Evolutionary conservation across 2,113 vertebrate species (phyloP).

Genomic region (Isichthys henryi): DNA sequence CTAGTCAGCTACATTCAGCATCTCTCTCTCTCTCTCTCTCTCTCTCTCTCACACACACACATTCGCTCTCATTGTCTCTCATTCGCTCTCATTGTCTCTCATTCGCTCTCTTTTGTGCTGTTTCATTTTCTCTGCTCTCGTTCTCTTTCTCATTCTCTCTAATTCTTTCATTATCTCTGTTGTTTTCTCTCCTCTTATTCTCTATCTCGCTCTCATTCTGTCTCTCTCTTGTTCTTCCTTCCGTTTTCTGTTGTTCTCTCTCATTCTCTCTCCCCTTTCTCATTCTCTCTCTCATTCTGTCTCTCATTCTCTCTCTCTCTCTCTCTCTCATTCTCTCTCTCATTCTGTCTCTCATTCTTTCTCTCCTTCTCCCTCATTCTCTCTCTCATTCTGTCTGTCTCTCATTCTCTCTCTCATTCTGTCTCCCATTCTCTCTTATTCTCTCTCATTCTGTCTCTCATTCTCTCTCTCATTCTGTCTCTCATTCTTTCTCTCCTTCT

Average conservation of each 20-base stretch:
- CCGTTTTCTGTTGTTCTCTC: background rate
- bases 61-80: background rate
- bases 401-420: too few species aligned
- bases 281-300: background rate
- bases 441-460: background rate
- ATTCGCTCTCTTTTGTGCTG: too few species aligned
- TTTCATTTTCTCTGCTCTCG: background rate
- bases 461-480: background rate
- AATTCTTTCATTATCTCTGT: too few species aligned
- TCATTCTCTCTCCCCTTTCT: background rate
- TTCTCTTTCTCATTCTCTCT: too few species aligned
- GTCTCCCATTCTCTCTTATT: too few species aligned
- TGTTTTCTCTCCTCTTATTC: too few species aligned
- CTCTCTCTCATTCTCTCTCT: background rate
- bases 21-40: background rate
- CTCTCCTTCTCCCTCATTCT: background rate
- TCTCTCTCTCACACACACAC: background rate
- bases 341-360: background rate
- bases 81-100: background rate
- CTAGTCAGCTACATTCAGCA: background rate
- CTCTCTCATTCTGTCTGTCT: background rate
- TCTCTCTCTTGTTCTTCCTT: too few species aligned
- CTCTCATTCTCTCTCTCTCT: background rate
- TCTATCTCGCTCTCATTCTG: background rate
- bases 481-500: background rate